Percentiles rank a stretch among this genome's conserved stretches.
Conservation (phyloP, 1,140 invertebrate genomes). For the Amyelois transitella region DNA sequence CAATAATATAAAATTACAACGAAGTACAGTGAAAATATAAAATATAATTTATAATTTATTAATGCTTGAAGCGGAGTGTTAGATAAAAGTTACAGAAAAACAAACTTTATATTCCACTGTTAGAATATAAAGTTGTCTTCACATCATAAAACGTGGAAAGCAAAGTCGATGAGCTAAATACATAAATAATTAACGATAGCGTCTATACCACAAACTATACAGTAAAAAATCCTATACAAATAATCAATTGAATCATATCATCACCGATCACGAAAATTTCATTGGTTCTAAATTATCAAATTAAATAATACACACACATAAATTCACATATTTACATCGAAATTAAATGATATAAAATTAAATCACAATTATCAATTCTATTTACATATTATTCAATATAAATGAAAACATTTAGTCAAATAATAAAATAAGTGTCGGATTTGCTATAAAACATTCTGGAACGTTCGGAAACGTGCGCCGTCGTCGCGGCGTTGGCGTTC, state of each 20-base stretch:
- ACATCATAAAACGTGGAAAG: conserved; percentile 19
- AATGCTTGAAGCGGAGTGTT: neutral
- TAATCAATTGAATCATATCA: conserved; percentile 33
- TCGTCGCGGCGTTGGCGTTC: conserved; percentile 21
- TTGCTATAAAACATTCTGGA: conserved; percentile 10
- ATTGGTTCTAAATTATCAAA: conserved; percentile 22
- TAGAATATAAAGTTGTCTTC: conserved; percentile 14
- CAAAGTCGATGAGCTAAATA: conserved; percentile 28
- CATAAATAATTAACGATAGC: conserved; percentile 44
- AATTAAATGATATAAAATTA: conserved; percentile 48
- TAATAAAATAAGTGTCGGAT: conserved; percentile 18
- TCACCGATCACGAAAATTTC: conserved; percentile 30
- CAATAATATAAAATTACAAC: conserved; percentile 18
- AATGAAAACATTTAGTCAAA: conserved; percentile 19
- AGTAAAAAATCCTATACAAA: conserved; percentile 60
- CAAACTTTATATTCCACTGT: conserved; percentile 11
- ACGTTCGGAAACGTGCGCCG: conserved; percentile 18
- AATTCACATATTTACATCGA: conserved; percentile 65
- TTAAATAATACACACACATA: conserved; percentile 49
- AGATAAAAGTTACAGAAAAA: neutral
- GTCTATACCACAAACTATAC: conserved; percentile 54
- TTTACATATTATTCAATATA: conserved; percentile 37
- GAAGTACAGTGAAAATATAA: neutral
- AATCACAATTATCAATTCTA: conserved; percentile 52
- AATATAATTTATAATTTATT: neutral